These are phyloP conservation scores for Fringilla coelebs DNA, from an alignment of 2,797 vertebrate genomes.

Conservation along the genomic window DNA sequence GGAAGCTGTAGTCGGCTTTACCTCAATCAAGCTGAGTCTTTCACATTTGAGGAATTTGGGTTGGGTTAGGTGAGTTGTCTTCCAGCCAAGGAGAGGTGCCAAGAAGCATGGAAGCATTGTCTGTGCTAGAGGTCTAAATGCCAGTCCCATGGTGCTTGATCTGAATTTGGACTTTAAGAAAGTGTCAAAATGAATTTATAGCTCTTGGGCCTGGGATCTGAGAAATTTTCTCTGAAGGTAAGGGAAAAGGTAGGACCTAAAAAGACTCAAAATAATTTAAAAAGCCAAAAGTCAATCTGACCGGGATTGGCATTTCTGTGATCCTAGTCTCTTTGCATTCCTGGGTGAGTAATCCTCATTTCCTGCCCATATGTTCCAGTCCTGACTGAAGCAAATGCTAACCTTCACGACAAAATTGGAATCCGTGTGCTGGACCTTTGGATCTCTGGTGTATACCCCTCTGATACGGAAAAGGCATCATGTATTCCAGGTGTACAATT, in stretches of 20 bases:
- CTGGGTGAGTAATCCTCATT: background rate
- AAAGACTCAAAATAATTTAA: background rate
- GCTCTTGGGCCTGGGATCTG: background rate
- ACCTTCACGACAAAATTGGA: background rate
- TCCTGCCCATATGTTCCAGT: background rate
- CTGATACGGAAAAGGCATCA: background rate
- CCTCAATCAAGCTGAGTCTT: background rate
- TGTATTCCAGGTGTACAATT: background rate
- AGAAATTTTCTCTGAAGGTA: background rate
- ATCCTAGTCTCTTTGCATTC: background rate
- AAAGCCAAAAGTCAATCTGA: background rate
- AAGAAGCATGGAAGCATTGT: background rate
- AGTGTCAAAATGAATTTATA: background rate
- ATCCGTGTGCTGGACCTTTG: background rate
- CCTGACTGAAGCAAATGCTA: background rate
- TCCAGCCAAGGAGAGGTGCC: background rate
- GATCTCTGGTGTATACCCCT: background rate
- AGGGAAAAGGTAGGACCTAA: background rate
- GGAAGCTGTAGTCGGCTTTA: background rate
- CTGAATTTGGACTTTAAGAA: background rate
- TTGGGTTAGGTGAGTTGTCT: background rate
- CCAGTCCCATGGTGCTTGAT: background rate
- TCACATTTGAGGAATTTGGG: background rate
- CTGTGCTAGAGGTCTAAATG: background rate
- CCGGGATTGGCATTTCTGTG: background rate